phyloP scores from a whole-genome alignment of 1,140 invertebrate genomes.

The Myzus persicae region DNA sequence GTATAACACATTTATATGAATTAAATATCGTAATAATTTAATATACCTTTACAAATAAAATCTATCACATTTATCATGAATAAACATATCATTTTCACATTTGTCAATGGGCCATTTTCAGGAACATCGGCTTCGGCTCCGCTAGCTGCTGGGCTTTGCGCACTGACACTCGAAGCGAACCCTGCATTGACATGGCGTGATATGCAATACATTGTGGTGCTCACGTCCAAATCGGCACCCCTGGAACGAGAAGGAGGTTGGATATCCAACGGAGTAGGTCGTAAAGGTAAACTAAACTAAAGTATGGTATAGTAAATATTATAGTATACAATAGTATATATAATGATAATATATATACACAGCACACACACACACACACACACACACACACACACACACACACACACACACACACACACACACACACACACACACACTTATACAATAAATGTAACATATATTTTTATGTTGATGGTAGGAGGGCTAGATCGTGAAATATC shows the following conservation, averaged over 20 bases:
- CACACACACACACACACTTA: too few species aligned
- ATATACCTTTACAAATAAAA: not conserved
- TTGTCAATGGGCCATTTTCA: conserved; percentile 58
- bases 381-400: too few species aligned
- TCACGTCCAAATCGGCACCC: conserved; percentile 83
- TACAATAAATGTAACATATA: not conserved
- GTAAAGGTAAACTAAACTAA: conserved; percentile 72
- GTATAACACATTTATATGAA: not conserved
- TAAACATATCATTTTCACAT: not conserved
- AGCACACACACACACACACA: not conserved
- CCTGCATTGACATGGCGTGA: conserved; percentile 94
- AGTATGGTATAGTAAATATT: conserved; percentile 10
- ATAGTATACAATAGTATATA: not conserved
- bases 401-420: too few species aligned
- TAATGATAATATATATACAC: not conserved
- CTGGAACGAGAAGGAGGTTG: conserved; percentile 87
- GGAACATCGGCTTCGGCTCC: conserved; percentile 95
- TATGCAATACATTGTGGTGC: conserved; percentile 96
- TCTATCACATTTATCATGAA: not conserved
- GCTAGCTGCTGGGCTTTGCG: conserved; percentile 93
- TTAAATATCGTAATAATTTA: not conserved
- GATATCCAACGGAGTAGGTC: conserved; percentile 89
- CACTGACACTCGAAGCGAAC: conserved; percentile 93
- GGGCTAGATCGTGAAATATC: not conserved
- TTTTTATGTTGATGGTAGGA: not conserved